phyloP scores from a whole-genome alignment of 2,888 invertebrate species.

The Phoenoteleia sp. region DNA sequence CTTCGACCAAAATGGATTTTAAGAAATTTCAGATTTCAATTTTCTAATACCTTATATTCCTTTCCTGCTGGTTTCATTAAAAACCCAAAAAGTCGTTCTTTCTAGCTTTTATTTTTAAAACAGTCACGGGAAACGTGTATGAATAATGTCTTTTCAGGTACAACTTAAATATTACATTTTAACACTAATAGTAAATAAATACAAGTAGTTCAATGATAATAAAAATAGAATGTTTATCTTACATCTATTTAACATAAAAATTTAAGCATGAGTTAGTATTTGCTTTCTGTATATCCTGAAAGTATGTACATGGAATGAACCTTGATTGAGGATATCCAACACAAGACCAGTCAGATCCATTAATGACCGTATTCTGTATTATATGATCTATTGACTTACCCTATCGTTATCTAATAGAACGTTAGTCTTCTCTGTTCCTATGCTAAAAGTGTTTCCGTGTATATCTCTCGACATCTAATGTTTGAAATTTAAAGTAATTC shows the following conservation, averaged over 20 bases:
- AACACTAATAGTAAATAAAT: no score
- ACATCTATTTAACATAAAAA: no score
- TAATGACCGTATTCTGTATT: constrained; percentile 19
- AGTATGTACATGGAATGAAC: constrained; percentile 16
- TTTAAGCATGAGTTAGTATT: no score
- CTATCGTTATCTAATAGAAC: constrained; percentile 10
- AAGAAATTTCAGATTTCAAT: constrained; percentile 7
- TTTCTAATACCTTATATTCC: not conserved
- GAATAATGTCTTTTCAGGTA: no score
- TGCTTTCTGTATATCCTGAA: not conserved
- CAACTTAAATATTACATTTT: no score
- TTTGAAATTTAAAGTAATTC: not conserved
- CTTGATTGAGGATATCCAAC: constrained; percentile 19
- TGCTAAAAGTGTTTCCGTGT: not conserved
- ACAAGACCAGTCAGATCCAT: constrained; percentile 4
- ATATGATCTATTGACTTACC: constrained; percentile 21
- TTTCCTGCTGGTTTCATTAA: no score
- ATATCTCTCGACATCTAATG: not conserved
- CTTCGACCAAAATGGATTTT: constrained; percentile 1
- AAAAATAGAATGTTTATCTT: no score
- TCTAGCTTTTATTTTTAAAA: no score
- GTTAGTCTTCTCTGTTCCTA: not conserved
- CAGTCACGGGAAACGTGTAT: not conserved
- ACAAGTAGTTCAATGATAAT: no score
- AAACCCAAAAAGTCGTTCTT: no score